Evolutionary conservation across 1,140 invertebrate species (phyloP), one percentile per base, ranked within the genome.

Genomic region (Dryas iulia): DNA sequence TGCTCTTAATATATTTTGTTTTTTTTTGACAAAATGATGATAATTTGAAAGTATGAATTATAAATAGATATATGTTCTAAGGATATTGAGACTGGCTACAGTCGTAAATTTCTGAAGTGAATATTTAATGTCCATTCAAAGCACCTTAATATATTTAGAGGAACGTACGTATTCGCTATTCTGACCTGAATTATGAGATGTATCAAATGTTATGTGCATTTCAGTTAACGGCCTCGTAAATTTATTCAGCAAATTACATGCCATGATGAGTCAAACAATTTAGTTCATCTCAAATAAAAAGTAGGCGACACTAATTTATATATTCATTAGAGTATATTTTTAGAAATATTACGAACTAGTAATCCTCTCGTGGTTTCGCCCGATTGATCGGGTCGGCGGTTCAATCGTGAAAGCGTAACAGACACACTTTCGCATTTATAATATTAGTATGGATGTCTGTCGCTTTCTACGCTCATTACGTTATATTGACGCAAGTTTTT

Each of bases 191-290:
- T 47, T 47, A 47, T 47, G 39, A 47, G 39, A 47, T 47, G 39
- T 47, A 47, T 47, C 60, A 62, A 53, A 53, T 62, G 11, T 52
- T 53, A 52, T 47, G 25, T 26, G 60, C 57, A 54, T 25, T 39
- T 59, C 57, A 61, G 52, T 68, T 57, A 57, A 35, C 39, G 65
- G 24, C 57, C 65, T 60, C 65, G 30, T 66, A 66, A 66, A 66
- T 68, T 68, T 35, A 66, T 67, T 67, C 57, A 28, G 39, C 65
- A 26, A 47, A 66, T 67, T 62, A 62, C 53, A 31, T 61, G 18
- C 39, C 39, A 54, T 18, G 59, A 58, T 26, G 59, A 61, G 30
- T 56, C 31, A 57, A 61, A 62, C 59, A 69, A 69, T 62, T 69
- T 33, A 58, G 47, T 58, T 58, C 25, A 25, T 62, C 58, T 59